Base-by-base conservation (phyloP, 2,888 invertebrate genomes). In the Phengaris alcon region DNA sequence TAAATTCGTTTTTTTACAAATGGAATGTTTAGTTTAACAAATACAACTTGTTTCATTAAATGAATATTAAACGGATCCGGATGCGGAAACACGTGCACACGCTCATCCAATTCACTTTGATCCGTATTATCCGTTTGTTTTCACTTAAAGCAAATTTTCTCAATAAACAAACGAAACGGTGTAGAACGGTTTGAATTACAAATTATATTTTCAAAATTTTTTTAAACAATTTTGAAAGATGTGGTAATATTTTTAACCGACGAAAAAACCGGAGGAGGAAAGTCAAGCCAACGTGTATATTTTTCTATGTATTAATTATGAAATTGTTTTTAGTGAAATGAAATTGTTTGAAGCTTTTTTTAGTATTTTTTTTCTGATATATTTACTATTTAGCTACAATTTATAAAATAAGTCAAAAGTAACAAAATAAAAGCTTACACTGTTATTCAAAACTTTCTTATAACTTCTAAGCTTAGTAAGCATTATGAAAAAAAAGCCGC, bases 1-100 rank as follows among this genome's bases (percentile, higher is more conserved):
- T 0, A 48, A 48, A 48, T 48, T 48, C 48, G 4, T 10, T 22
- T 59, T 22, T 54, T 59, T 22, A 59, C 10, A 22, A 10, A 59
- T 22, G 15, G 3, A 59, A 48, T 48, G 48, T 48, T 48, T 48
- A 22, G 72, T 59, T 74, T 46, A 48, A 22, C 59, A 70, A 51
- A 70, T n/a, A 22, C 64, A 59, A 55, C 44, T 73, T 55, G 54
- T 73, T 55, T 6, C 44, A 52, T 35, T 44, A 46, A 46, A 69
- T 46, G 44, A 54, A 68, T 64, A 64, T 64, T 15, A 59, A 74
- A 44, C n/a, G 48, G 73, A 55, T 48, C 80, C 81, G 81, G 80
- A 81, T 81, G 77, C 81, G 83, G 83, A 82, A 82, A 80, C 82
- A 80, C 83, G 83, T 82, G 81, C 80, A 76, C 80, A 76, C 59